Conservation (phyloP, 2,113 vertebrate species). For the Diadophis punctatus region DNA sequence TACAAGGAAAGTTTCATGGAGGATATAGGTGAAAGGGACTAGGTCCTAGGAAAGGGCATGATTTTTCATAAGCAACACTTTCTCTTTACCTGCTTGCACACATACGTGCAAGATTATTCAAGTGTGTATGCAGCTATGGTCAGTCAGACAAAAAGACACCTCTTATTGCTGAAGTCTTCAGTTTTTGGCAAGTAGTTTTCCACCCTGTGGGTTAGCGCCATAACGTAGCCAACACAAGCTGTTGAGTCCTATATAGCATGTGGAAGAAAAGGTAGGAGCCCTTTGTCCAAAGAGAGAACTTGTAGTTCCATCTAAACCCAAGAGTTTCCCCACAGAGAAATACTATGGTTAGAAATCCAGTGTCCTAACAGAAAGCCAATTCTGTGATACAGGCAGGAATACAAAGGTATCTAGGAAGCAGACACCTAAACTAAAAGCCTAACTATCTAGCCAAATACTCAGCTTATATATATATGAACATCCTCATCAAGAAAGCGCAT, state of each 20-base stretch:
- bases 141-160: background rate
- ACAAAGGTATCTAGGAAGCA: background rate
- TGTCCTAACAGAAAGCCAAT: background rate
- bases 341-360: background rate
- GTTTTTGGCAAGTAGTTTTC: background rate
- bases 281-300: background rate
- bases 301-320: background rate
- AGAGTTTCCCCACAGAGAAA: background rate
- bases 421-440: background rate
- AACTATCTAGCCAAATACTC: background rate
- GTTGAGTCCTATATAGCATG: background rate
- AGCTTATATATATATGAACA: background rate
- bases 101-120: background rate
- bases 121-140: background rate
- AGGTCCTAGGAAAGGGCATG: slow-evolving; percentile 31
- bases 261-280: background rate
- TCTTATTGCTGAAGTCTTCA: background rate
- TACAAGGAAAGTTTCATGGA: background rate
- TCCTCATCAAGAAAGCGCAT: background rate
- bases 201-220: background rate
- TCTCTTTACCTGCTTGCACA: background rate
- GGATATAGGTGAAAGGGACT: background rate
- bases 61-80: slow-evolving; percentile 29
- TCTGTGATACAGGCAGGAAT: background rate
- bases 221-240: background rate